A percentile compares a stretch with the other conserved stretches of the same genome.
phyloP scores from a whole-genome alignment of 1,140 invertebrate species.

The Hypsibius dujardini region DNA sequence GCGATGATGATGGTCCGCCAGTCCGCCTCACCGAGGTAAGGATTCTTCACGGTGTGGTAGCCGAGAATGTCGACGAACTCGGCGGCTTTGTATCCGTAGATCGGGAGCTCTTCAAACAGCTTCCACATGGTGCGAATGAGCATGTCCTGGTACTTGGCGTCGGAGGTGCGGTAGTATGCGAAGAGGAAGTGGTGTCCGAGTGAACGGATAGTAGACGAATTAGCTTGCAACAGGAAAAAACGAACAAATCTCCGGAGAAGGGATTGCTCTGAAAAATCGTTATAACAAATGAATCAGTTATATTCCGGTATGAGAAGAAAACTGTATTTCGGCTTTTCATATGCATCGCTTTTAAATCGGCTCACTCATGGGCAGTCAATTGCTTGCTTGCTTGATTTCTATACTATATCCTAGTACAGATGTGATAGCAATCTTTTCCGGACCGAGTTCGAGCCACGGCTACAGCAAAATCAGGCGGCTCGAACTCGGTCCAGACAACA shows the following conservation, averaged over 20 bases:
- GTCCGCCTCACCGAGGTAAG: slow-evolving; percentile 27
- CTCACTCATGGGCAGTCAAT: too few relatives aligned
- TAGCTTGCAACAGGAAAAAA: slow-evolving; percentile 78
- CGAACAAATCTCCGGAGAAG: slow-evolving; percentile 52
- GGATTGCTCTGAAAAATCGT: neutral
- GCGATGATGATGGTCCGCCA: slow-evolving; percentile 38
- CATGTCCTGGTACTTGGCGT: slow-evolving; percentile 20
- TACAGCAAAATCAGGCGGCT: too few relatives aligned
- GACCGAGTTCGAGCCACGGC: too few relatives aligned
- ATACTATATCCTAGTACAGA: too few relatives aligned
- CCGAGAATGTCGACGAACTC: slow-evolving; percentile 91
- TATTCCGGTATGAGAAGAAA: neutral
- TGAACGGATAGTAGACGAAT: slow-evolving; percentile 77
- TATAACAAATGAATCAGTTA: neutral
- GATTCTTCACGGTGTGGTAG: slow-evolving; percentile 67
- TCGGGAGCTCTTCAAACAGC: slow-evolving; percentile 71
- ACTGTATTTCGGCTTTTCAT: too few relatives aligned
- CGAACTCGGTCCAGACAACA: too few relatives aligned
- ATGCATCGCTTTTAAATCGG: too few relatives aligned
- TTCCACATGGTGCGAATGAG: slow-evolving; percentile 48
- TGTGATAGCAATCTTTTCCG: too few relatives aligned
- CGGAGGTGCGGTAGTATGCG: slow-evolving; percentile 22
- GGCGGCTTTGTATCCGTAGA: slow-evolving; percentile 74
- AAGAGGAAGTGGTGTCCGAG: slow-evolving; percentile 53
- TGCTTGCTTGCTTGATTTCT: too few relatives aligned